Evolutionary conservation across 2,888 invertebrate genomes (phyloP).

Genomic region (Liposcelis brunnea): DNA sequence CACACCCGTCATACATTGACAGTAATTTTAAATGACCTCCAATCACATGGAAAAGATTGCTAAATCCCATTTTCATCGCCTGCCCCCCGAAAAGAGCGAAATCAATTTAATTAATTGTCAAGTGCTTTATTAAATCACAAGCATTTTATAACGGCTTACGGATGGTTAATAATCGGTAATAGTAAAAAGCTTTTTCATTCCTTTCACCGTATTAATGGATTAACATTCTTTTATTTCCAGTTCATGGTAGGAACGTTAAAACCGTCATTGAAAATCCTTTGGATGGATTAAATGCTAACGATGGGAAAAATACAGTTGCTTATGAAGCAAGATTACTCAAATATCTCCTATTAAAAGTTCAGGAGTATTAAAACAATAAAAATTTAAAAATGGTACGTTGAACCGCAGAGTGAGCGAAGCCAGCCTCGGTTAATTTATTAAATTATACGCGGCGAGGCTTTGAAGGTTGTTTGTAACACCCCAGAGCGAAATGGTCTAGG

Average conservation of each 20-base stretch:
- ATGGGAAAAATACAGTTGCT: constrained; percentile 76
- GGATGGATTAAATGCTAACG: constrained; percentile 45
- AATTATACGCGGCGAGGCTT: no score
- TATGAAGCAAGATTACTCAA: constrained; percentile 77
- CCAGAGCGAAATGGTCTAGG: no score
- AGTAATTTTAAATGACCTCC: background rate
- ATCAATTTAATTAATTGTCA: constrained; percentile 8
- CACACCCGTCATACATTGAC: background rate
- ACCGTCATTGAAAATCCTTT: constrained; percentile 69
- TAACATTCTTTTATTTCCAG: constrained; percentile 28
- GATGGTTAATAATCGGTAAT: no score
- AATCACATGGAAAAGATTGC: background rate
- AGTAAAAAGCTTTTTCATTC: no score
- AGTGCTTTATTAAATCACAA: background rate
- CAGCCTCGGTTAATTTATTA: no score
- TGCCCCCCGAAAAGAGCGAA: background rate
- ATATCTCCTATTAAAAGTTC: constrained; percentile 46
- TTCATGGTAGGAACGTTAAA: constrained; percentile 67
- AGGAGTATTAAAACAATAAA: constrained; percentile 1
- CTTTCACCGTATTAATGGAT: no score
- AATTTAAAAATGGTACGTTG: no score
- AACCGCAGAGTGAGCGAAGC: no score
- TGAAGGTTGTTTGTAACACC: no score
- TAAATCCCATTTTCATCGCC: background rate
- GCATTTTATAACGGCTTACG: no score